Percentiles rank a stretch among this genome's conserved stretches.
These are phyloP conservation scores for Tautogolabrus adspersus DNA, from an alignment of 2,113 vertebrate species.

Conservation along the genomic window DNA sequence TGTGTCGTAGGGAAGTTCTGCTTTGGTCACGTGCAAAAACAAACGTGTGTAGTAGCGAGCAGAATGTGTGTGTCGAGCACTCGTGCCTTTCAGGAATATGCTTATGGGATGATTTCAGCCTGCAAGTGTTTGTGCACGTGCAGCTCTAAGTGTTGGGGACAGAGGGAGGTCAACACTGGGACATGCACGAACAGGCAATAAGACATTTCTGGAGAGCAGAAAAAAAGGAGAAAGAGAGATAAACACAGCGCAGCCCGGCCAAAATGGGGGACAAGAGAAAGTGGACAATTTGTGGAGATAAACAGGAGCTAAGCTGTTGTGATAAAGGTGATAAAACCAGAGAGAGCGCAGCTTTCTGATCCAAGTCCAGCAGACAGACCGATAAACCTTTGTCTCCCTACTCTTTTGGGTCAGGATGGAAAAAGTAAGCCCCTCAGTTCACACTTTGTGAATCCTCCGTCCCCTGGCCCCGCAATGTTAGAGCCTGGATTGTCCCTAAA, in stretches of 20 bases:
- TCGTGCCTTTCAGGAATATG: slow-evolving; percentile 4
- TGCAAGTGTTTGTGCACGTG: neutral
- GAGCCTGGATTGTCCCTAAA: slow-evolving; percentile 19
- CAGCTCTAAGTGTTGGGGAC: slow-evolving; percentile 4
- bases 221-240: neutral
- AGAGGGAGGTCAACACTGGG: slow-evolving; percentile 10
- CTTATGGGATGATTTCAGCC: neutral
- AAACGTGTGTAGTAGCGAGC: neutral
- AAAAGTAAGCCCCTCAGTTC: slow-evolving; percentile 48
- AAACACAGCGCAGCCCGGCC: neutral
- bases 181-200: neutral
- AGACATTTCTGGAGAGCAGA: neutral
- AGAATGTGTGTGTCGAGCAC: neutral
- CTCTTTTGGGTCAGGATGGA: slow-evolving; percentile 53
- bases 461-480: neutral
- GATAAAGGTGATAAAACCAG: neutral
- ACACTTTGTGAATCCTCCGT: slow-evolving; percentile 31
- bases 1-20: neutral
- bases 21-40: neutral
- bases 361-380: slow-evolving; percentile 9
- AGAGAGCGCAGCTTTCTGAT: slow-evolving; percentile 28
- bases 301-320: neutral
- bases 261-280: neutral
- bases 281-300: slow-evolving; percentile 11
- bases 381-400: slow-evolving; percentile 29